Evolutionary conservation across 2,113 vertebrate genomes (phyloP), one percentile per base, ranked within the genome.

Genomic region (Thunnus maccoyii): DNA sequence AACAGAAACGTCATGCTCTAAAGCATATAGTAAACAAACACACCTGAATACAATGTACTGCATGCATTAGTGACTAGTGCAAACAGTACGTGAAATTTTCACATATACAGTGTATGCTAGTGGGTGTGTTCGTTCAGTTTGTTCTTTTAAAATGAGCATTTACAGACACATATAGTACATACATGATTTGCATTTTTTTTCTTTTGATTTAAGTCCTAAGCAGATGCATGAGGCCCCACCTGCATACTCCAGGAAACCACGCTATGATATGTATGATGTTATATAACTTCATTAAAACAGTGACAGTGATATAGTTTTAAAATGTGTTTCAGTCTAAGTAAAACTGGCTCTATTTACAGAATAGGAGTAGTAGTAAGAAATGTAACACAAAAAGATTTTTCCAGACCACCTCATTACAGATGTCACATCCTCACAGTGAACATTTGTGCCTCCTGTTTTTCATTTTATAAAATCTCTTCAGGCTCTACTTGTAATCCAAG

Each of bases 401-500:
- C 32, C 14, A 58, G 25, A 54, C 25, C 36, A n/a, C 32, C 27
- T 76, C 46, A 50, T 64, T 60, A 64, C 57, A 48, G 22, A 58
- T 70, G 68, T 64, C 6, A 20, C 63, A 48, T 52, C 27, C 25
- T 20, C 27, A 32, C 27, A 67, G 11, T 61, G 16, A 69, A 51
- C 44, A 15, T 78, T 73, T 3, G 18, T 52, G 30, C 14, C 1
- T 20, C 79, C 51, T 86, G 70, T 51, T 78, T 71, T 71, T 56
- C 25, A 78, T 76, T 61, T 80, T 5, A 46, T 22, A 16, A 54
- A 60, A 63, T 44, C 12, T 70, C 63, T 61, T 61, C 17, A 78
- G 70, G 54, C 51, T 15, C 58, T 27, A 62, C 52, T 52, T 77
- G 60, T 76, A 65, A 60, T 83, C 50, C 46, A 30, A 55, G 57